Base-by-base conservation (phyloP, 2,113 vertebrate species). In the Mormoops blainvillei region DNA sequence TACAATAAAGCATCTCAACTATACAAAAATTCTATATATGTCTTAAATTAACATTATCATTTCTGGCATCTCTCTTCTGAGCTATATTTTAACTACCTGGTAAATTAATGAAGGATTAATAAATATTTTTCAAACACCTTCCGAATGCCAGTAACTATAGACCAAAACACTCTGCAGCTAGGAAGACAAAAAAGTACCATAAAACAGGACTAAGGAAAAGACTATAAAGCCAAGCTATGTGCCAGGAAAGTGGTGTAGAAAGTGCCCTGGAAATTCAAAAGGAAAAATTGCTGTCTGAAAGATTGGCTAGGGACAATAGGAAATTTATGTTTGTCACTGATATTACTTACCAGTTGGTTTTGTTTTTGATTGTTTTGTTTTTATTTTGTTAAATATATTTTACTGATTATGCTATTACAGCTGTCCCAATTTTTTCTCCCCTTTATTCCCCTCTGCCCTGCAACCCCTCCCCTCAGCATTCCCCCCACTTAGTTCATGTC, bases 101-200 rank as follows among this genome's bases (percentile, higher is more conserved):
- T 67, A 73, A 90, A 54, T 90, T 93, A 93, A 83, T 88, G 68
- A 90, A 89, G 8, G 45, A 81, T 85, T 61, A 63, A 58, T 82
- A n/a, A 92, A 7, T 56, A 94, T 65, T 65, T 92, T 54, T 14
- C 71, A 48, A 61, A 36, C 33, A 95, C 11, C 33, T 71, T 86
- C 58, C 58, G 19, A 50, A 91, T 76, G 26, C 52, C 70, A 58
- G 31, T 78, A n/a, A 83, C 56, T 81, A 13, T 54, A 70, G 33
- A 3, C 14, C 41, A 74, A 83, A 84, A 68, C 43, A 74, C 10
- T 48, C 10, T 48, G 11, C 24, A 68, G 36, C 61, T 70, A 22
- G 82, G 8, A 71, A 85, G 36, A 41, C 24, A 61, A 91, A 2
- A 68, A 67, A 7, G n/a, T 26, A 56, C 16, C 61, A 13, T 65